Evolutionary conservation across 2,113 vertebrate genomes (phyloP), one percentile per base, ranked within the genome.

Genomic region (Forbesichthys agassizii): DNA sequence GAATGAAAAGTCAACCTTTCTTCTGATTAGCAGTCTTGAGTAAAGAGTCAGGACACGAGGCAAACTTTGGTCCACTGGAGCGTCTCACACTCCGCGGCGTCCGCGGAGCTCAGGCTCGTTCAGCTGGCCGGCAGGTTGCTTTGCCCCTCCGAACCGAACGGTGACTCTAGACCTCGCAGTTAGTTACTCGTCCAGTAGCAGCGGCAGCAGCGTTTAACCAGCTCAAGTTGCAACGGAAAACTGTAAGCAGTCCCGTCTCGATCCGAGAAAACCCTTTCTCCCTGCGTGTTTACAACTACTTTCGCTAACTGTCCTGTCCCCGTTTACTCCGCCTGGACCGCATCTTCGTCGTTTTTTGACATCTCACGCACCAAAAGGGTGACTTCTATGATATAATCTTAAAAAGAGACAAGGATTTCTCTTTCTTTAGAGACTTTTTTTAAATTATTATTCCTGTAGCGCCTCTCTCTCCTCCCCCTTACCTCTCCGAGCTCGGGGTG

Each of bases 401-500:
- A 3, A 20, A 18, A 18, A 7, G 64, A 13, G 61, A 82, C 46
- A 67, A 33, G 65, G 64, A 56, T 64, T 65, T 82, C 73, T 83
- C 73, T 88, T 84, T 90, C 83, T 88, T 88, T 84, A 68, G 79
- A 61, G 82, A 91, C 84, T 92, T 92, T 91, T 75, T 76, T 72
- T 62, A n/a, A n/a, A 33, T 64, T 27, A 27, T 70, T 69, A 79
- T 80, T 81, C 75, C 81, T 88, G 81, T 82, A 82, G 79, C 75
- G 77, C 83, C 77, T 55, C 69, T 74, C 88, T 84, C 80, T 86
- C 85, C 84, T 78, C 74, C 90, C 71, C 88, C 85, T 0, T 78
- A 79, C 87, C 85, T 74, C 84, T 83, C 81, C 11, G 80, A 84
- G 85, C 89, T 84, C 88, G 60, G 81, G 93, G 94, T 93, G 91